Conservation (phyloP, 1,140 invertebrate genomes). For the Aphaenogaster ashmeadi region DNA sequence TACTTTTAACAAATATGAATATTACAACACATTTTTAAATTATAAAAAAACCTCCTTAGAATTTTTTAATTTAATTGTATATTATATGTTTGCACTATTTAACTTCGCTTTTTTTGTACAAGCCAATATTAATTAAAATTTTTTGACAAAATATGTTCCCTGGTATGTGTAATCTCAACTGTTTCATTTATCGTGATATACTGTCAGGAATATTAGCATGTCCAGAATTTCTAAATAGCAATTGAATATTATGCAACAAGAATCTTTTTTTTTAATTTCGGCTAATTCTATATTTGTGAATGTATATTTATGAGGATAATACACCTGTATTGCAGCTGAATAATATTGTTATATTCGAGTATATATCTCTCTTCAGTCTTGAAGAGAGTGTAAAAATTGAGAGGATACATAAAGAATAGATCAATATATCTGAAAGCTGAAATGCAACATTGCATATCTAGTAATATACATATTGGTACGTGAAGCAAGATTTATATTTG, state of each 20-base stretch:
- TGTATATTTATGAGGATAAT: slow-evolving; percentile 43
- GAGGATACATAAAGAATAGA: slow-evolving; percentile 7
- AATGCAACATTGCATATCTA: slow-evolving; percentile 8
- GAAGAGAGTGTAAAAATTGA: slow-evolving; percentile 51
- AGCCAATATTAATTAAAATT: slow-evolving; percentile 39
- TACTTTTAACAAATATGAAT: not conserved
- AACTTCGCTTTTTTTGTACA: not conserved
- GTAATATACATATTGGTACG: not conserved
- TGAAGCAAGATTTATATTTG: slow-evolving; percentile 44
- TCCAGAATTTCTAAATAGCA: slow-evolving; percentile 18
- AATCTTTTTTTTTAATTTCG: slow-evolving; percentile 1
- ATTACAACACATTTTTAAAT: not conserved
- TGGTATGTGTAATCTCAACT: slow-evolving; percentile 29
- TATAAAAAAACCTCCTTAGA: not conserved
- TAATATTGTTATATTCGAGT: slow-evolving; percentile 45
- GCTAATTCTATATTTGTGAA: slow-evolving; percentile 24
- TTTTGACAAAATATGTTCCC: slow-evolving; percentile 44
- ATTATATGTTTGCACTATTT: slow-evolving; percentile 38
- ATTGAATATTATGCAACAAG: slow-evolving; percentile 36
- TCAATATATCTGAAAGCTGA: slow-evolving; percentile 26
- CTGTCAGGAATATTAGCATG: slow-evolving; percentile 1
- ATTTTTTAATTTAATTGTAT: slow-evolving; percentile 5
- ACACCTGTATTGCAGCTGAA: slow-evolving; percentile 18
- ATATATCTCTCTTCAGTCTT: slow-evolving; percentile 26
- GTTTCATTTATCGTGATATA: slow-evolving; percentile 11